Base-by-base conservation (phyloP, 2,113 vertebrate species). In the Rousettus leschenaultii region DNA sequence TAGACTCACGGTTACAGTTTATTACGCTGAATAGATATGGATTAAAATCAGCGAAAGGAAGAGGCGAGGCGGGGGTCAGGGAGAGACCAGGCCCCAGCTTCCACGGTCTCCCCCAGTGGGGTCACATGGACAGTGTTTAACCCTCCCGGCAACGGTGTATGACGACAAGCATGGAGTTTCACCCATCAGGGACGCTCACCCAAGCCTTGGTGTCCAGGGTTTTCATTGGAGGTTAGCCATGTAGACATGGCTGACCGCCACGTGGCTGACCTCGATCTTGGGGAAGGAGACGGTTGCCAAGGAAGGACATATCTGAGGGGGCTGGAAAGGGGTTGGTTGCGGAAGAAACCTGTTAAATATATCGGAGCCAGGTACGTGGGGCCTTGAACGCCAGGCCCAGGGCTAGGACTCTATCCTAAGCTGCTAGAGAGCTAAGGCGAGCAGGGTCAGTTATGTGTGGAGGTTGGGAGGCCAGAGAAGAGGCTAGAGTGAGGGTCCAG, bases 41-140 rank as follows among this genome's bases (percentile, higher is more conserved):
- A 78, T 12, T 13, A 43, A 75, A 13, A 12, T 65, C 70, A n/a
- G n/a, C n/a, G 6, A 18, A 21, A 35, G 66, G 30, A 22, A 48
- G 57, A 55, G 86, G 45, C 38, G 40, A 22, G 1, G 3, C 33
- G 43, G 66, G 15, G 40, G 40, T 40, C 15, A 3, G 7, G 66
- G 30, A 13, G 85, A 70, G 73, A 35, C 33, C 30, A 2, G 48
- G 51, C 6, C 9, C 9, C 21, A 33, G 48, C 79, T 63, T 1
- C 38, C 3, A n/a, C 12, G 6, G 10, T 22, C n/a, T 40, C 9
- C 18, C 19, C 78, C 70, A 2, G 48, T 0, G 45, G 71, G 13
- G n/a, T 10, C 8, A 15, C 24, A 2, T 4, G 33, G 30, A 30
- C 7, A 7, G 45, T 3, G 2, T 5, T 22, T 1, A 2, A 2